Conservation (phyloP, 1,140 invertebrate genomes). For the Aethina tumida region DNA sequence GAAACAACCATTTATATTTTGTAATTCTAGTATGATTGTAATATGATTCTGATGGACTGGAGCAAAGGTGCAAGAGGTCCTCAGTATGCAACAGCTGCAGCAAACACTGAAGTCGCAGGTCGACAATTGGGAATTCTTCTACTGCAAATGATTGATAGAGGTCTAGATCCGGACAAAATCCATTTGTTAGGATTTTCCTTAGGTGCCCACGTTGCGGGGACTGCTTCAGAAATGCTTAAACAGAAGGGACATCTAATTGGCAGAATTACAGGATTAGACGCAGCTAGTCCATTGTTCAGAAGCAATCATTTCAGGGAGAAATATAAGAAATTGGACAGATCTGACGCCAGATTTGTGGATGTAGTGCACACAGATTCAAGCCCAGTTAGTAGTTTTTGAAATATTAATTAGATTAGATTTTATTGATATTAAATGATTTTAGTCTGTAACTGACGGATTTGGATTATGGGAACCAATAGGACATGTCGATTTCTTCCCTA, state of each 20-base stretch:
- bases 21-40: slow-evolving; percentile 41
- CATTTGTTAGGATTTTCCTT: slow-evolving; percentile 71
- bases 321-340: slow-evolving; percentile 59
- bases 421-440: slow-evolving; percentile 6
- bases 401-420: neutral
- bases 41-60: slow-evolving; percentile 60
- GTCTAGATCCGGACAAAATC: slow-evolving; percentile 39
- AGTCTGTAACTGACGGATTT: slow-evolving; percentile 34
- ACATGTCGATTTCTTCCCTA: slow-evolving; percentile 65
- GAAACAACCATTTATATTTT: neutral
- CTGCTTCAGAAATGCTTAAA: slow-evolving; percentile 55
- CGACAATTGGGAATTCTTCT: slow-evolving; percentile 49
- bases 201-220: slow-evolving; percentile 66
- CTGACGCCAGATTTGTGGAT: slow-evolving; percentile 74
- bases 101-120: slow-evolving; percentile 54
- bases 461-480: slow-evolving; percentile 36
- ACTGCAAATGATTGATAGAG: slow-evolving; percentile 41
- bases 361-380: slow-evolving; percentile 80
- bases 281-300: slow-evolving; percentile 56
- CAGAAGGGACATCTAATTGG: slow-evolving; percentile 45
- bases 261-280: slow-evolving; percentile 62
- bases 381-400: slow-evolving; percentile 25
- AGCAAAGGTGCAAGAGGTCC: slow-evolving; percentile 46
- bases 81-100: slow-evolving; percentile 54
- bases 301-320: slow-evolving; percentile 40